Evolutionary conservation across 2,113 vertebrate genomes (phyloP).

Genomic region (Ceuthmochares aereus): DNA sequence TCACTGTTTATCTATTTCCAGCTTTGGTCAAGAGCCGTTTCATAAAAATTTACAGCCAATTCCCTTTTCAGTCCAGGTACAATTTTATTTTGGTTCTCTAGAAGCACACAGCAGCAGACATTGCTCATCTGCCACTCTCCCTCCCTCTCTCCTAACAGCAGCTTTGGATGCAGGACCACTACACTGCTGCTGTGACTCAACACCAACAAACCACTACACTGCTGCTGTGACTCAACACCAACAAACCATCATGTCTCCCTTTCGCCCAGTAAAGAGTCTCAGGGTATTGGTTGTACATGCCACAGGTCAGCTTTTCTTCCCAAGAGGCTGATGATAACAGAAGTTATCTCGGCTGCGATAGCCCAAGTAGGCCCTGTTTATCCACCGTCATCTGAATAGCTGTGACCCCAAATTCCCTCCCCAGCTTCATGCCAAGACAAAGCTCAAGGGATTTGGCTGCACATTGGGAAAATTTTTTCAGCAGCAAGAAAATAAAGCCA

Average conservation of each 20-base stretch:
- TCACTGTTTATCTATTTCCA: background rate
- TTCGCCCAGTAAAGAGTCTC: background rate
- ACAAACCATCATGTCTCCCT: background rate
- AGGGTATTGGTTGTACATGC: too few relatives aligned
- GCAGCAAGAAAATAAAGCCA: background rate
- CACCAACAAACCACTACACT: accelerated
- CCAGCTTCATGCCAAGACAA: background rate
- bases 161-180: background rate
- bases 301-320: background rate
- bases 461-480: accelerated
- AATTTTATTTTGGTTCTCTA: background rate
- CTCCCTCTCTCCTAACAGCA: background rate
- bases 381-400: background rate
- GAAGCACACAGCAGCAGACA: background rate
- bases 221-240: background rate
- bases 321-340: background rate
- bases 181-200: background rate
- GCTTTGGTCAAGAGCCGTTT: background rate
- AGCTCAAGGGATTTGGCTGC: background rate
- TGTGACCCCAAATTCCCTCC: background rate
- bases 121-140: background rate
- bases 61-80: background rate
- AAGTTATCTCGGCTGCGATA: background rate
- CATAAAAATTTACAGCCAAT: background rate
- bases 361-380: background rate